Base-by-base conservation (phyloP, 2,888 invertebrate species). In the Agapostemon virescens region DNA sequence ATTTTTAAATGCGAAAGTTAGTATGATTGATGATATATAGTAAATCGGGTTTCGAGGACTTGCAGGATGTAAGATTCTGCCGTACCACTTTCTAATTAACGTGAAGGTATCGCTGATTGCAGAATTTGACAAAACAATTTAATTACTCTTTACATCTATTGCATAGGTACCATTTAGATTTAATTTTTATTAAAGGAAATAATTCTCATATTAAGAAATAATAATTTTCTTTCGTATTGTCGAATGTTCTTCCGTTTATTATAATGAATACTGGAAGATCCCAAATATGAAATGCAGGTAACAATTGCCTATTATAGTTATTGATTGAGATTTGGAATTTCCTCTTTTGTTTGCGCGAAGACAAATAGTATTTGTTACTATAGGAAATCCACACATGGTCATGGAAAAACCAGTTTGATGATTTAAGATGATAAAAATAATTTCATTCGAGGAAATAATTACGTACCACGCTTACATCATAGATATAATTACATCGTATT, bases 11-110 rank as follows among this genome's bases (percentile, higher is more conserved):
- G 23, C 30, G 40, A 36, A 79, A 66, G 7, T 79, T n/a, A 11
- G 6, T 11, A 33, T 17, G n/a, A 81, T 26, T 84, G 36, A 76
- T 40, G 61, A 74, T n/a, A n/a, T n/a, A n/a, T 64, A 70, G 73
- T 73, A 84, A 79, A 81, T 81, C 67, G 68, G 61, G 74, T 86
- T 84, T 84, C 23, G 66, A 40, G 71, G 49, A 69, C 74, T 74
- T 42, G 9, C 49, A 73, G 61, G 69, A 77, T 72, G 69, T 73
- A 70, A 82, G 66, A 58, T 69, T 82, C 66, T 69, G 45, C 61
- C 55, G 83, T 77, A 42, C 82, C 66, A 82, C 82, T 82, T 82
- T 82, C 82, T 82, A 82, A 81, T 76, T 73, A 78, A 78, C 33
- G 40, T 52, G 67, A 33, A 69, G 26, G 70, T 67, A 69, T 69